A percentile compares a stretch with the other conserved stretches of the same genome.
These are phyloP conservation scores for Globicephala melas DNA, from an alignment of 2,113 vertebrate species.

Conservation along the genomic window DNA sequence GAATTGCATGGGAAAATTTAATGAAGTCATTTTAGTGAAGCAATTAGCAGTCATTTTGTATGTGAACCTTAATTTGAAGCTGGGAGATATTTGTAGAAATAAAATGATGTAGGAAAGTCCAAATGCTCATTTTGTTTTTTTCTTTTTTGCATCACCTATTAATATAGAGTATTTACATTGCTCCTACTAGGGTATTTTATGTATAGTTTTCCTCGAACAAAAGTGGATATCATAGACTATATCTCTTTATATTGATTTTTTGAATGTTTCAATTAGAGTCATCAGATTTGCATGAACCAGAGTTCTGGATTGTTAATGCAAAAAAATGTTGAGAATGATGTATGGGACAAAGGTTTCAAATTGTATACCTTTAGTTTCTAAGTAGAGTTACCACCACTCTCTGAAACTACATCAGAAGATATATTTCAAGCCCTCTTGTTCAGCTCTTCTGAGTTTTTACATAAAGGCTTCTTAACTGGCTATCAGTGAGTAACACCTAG, in stretches of 20 bases:
- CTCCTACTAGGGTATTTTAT: not conserved
- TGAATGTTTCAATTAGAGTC: slow-evolving; percentile 34
- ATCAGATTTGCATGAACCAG: not conserved
- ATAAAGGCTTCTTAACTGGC: slow-evolving; percentile 41
- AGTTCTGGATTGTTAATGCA: not conserved
- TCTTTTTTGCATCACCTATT: not conserved
- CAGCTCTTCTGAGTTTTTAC: not conserved
- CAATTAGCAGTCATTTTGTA: slow-evolving; percentile 61
- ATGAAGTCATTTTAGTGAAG: slow-evolving; percentile 52
- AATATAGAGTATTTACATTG: not conserved
- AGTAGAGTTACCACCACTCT: not conserved
- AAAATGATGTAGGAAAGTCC: slow-evolving; percentile 52
- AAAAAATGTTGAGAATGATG: not conserved
- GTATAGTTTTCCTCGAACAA: not conserved
- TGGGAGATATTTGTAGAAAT: slow-evolving; percentile 40
- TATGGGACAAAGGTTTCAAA: slow-evolving; percentile 2
- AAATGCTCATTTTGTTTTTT: not conserved
- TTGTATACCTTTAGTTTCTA: not conserved
- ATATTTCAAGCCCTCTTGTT: not conserved
- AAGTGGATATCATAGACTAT: not conserved
- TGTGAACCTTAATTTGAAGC: slow-evolving; percentile 54
- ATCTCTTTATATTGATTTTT: not conserved
- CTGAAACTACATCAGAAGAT: slow-evolving; percentile 24
- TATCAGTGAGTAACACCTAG: not conserved
- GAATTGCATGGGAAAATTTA: slow-evolving; percentile 58